These are phyloP conservation scores for Phrynosoma platyrhinos DNA, from an alignment of 2,113 vertebrate species.

Conservation along the genomic window DNA sequence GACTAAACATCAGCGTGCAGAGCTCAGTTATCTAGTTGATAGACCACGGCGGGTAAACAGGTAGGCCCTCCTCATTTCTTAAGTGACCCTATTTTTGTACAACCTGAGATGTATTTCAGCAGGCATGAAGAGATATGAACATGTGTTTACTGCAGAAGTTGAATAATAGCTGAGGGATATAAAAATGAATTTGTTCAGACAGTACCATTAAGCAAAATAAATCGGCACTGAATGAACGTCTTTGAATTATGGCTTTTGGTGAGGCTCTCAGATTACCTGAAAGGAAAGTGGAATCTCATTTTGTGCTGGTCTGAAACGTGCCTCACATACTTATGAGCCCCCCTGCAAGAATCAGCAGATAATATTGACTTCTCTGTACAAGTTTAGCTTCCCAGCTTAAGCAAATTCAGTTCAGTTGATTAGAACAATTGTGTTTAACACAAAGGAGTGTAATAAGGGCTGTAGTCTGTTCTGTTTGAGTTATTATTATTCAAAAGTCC, in stretches of 20 bases:
- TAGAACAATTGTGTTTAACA: not conserved
- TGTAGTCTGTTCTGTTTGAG: not conserved
- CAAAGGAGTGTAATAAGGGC: not conserved
- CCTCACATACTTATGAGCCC: slow-evolving; percentile 25
- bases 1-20: slow-evolving; percentile 96
- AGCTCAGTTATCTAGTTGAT: slow-evolving; percentile 98
- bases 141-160: slow-evolving; percentile 30
- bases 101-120: slow-evolving; percentile 36
- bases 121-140: slow-evolving; percentile 26
- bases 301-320: slow-evolving; percentile 25
- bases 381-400: slow-evolving; percentile 33
- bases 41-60: slow-evolving; percentile 98
- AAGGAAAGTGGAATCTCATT: slow-evolving; percentile 33
- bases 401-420: slow-evolving; percentile 24
- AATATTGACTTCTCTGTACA: not conserved
- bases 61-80: slow-evolving; percentile 76
- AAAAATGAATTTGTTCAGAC: not conserved
- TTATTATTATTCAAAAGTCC: not conserved
- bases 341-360: slow-evolving; percentile 30
- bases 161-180: slow-evolving; percentile 27
- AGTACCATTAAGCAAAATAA: slow-evolving; percentile 15
- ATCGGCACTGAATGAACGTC: not conserved
- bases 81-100: not conserved
- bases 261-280: slow-evolving; percentile 14
- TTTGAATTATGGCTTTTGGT: not conserved